Conservation (phyloP, 2,888 invertebrate species). For the Clistopyga incitator region DNA sequence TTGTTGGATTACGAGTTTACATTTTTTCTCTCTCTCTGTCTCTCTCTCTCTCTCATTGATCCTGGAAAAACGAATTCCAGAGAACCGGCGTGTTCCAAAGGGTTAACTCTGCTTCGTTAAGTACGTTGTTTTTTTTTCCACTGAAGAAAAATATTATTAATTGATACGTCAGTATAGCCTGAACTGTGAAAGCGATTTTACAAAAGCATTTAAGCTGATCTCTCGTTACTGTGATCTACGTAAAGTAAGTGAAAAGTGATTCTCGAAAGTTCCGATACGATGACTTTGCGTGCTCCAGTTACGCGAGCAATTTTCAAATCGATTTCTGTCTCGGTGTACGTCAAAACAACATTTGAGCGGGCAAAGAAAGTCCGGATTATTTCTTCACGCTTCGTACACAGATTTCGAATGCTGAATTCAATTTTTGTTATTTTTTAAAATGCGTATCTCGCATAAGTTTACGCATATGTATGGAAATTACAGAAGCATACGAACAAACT, state of each 20-base stretch:
- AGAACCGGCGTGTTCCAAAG: neutral
- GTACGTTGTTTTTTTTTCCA: neutral
- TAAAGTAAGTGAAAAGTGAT: neutral
- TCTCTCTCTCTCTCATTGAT: conserved; percentile 9
- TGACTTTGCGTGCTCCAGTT: neutral
- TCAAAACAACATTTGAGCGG: neutral
- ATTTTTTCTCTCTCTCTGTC: conserved; percentile 9
- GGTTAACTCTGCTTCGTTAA: neutral
- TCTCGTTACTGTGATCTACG: neutral
- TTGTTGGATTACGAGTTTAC: conserved; percentile 30
- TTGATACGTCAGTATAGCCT: neutral
- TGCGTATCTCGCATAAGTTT: neutral
- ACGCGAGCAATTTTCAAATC: neutral
- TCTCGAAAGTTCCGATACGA: neutral
- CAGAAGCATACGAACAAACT: conserved; percentile 41
- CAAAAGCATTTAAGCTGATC: conserved; percentile 10
- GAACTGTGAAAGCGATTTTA: neutral
- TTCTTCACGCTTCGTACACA: too few species aligned
- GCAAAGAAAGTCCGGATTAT: neutral
- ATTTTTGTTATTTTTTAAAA: neutral
- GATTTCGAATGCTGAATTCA: neutral
- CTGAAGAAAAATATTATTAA: neutral
- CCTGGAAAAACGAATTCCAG: conserved; percentile 2
- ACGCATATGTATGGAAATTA: conserved; percentile 29
- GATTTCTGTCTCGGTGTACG: neutral